Percentiles rank a stretch among this genome's conserved stretches.
Conservation (phyloP, 2,888 invertebrate genomes). For the Gastracanthus pulcherrimus region DNA sequence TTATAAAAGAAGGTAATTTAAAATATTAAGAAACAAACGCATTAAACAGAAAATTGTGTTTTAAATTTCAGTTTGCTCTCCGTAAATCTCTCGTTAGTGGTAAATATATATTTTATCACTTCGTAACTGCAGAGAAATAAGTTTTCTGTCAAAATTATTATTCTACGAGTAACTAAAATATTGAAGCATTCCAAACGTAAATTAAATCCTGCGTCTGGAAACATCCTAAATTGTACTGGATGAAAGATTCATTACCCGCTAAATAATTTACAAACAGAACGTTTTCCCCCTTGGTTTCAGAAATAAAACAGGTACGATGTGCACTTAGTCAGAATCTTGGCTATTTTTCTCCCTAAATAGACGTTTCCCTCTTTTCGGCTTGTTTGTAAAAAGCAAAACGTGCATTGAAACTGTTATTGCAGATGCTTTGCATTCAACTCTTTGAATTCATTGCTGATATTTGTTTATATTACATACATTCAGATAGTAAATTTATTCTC, state of each 20-base stretch:
- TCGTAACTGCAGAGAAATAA: not conserved
- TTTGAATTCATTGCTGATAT: not conserved
- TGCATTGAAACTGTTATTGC: conserved; percentile 8
- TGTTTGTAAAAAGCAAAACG: not conserved
- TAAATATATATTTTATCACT: not conserved
- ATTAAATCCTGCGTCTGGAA: not conserved
- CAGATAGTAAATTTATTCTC: not conserved
- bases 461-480: not conserved
- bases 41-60: no score
- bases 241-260: conserved; percentile 21
- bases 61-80: no score
- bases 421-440: not conserved
- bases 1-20: no score
- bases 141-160: no score
- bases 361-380: not conserved
- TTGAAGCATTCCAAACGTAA: not conserved
- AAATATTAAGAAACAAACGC: no score
- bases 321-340: not conserved
- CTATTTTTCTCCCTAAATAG: not conserved
- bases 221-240: not conserved
- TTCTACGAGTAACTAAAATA: not conserved
- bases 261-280: conserved; percentile 37
- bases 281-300: not conserved
- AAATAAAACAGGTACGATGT: not conserved
- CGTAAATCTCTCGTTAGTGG: not conserved